Percentiles rank a stretch among this genome's conserved stretches.
Evolutionary conservation across 2,888 invertebrate species (phyloP).

Genomic region (Gerris lacustris): DNA sequence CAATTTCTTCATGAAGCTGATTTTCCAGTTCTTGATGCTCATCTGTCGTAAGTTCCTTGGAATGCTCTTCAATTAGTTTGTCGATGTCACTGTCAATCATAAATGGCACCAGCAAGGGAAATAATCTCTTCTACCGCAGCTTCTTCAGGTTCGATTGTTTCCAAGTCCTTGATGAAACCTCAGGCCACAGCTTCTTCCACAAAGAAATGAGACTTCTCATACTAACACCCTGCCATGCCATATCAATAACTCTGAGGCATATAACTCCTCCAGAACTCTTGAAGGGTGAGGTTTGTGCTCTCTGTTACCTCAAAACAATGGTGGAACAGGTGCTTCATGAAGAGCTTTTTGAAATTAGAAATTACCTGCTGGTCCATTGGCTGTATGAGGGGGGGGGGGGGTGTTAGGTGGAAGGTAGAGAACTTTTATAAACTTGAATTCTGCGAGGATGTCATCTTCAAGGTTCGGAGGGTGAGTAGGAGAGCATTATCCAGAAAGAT

Average conservation of each 20-base stretch:
- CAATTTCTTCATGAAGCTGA: not conserved
- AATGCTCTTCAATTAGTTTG: not conserved
- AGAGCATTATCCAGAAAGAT: not conserved
- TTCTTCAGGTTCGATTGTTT: not conserved
- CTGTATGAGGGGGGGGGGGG: too few relatives aligned
- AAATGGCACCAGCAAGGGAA: not conserved
- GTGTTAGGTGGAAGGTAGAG: too few relatives aligned
- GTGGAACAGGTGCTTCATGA: too few relatives aligned
- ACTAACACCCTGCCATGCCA: too few relatives aligned
- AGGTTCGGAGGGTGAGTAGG: constrained; percentile 2
- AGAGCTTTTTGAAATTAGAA: too few relatives aligned
- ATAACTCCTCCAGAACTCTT: too few relatives aligned
- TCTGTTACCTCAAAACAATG: too few relatives aligned
- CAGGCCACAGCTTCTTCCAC: too few relatives aligned
- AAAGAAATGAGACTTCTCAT: too few relatives aligned
- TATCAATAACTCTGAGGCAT: too few relatives aligned
- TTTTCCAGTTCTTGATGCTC: not conserved
- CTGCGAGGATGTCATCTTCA: not conserved
- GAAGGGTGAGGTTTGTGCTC: too few relatives aligned
- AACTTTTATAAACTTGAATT: constrained; percentile 6
- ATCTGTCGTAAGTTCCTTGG: not conserved
- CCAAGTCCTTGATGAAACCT: not conserved
- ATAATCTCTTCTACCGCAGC: not conserved
- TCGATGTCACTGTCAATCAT: not conserved
- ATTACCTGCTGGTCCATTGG: too few relatives aligned